Percentiles rank a stretch among this genome's conserved stretches.
phyloP scores from a whole-genome alignment of 92 coral and sea anemone species.

The Pocillopora grandis region DNA sequence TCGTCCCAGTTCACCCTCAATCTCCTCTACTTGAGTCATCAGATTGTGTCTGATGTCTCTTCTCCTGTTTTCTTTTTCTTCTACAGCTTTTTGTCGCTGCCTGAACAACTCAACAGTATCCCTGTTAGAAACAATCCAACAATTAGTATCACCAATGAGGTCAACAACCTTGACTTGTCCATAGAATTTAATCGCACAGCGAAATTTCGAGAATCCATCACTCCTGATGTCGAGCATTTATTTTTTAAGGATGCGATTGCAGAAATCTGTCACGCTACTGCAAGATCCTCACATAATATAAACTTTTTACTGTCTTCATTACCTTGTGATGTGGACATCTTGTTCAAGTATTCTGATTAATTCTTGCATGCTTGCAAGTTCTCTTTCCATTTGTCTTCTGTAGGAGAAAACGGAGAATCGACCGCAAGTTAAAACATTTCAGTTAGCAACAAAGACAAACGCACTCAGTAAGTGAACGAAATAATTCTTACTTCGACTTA shows the following conservation, averaged over 20 bases:
- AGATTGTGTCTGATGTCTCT: conserved; percentile 7
- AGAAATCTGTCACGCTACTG: neutral
- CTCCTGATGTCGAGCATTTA: too few relatives aligned
- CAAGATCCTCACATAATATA: neutral
- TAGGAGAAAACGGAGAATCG: neutral
- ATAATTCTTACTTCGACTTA: neutral
- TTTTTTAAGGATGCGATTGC: neutral
- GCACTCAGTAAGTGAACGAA: neutral
- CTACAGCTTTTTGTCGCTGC: conserved; percentile 1
- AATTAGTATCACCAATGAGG: neutral
- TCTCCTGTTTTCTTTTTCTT: neutral
- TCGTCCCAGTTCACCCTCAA: conserved; percentile 3
- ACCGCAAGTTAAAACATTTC: neutral
- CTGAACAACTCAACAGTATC: neutral
- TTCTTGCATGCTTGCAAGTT: neutral
- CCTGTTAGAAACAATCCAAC: conserved; percentile 1
- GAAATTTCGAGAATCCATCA: too few relatives aligned
- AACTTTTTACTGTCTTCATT: neutral
- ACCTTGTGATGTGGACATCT: neutral
- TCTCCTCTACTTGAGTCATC: conserved; percentile 28
- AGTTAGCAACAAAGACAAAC: neutral
- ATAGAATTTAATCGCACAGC: too few relatives aligned
- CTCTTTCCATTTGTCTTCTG: conserved; percentile 1
- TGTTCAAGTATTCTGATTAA: neutral
- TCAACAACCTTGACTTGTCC: neutral